These are phyloP conservation scores for Vulpes lagopus DNA, from an alignment of 2,113 vertebrate genomes.

Conservation along the genomic window DNA sequence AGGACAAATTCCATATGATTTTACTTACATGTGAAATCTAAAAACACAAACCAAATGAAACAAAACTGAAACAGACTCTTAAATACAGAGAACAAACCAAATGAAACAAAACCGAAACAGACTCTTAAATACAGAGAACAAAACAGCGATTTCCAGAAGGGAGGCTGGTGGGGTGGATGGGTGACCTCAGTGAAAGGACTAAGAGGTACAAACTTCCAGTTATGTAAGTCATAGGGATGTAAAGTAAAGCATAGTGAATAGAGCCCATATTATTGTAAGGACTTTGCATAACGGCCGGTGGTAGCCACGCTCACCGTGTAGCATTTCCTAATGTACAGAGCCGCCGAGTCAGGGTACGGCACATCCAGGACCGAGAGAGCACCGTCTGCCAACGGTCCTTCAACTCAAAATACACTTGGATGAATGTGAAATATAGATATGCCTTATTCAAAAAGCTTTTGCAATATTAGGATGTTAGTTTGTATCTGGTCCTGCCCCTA, in stretches of 20 bases:
- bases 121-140: neutral
- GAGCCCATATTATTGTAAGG: neutral
- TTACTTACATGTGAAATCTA: neutral
- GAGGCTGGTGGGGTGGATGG: neutral
- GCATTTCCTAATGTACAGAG: neutral
- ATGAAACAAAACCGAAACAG: neutral
- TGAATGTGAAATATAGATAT: neutral
- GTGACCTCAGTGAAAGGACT: neutral
- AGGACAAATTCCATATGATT: neutral
- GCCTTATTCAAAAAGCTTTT: neutral
- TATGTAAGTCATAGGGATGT: neutral
- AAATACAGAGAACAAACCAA: neutral
- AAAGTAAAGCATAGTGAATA: neutral
- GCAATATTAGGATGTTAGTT: neutral
- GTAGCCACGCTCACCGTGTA: neutral
- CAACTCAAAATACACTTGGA: neutral
- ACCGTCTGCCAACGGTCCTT: neutral
- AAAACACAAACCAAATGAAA: neutral
- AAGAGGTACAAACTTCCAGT: neutral
- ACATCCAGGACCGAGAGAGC: neutral
- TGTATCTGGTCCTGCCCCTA: neutral
- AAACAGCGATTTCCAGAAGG: neutral
- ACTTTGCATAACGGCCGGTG: neutral
- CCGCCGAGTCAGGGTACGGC: neutral
- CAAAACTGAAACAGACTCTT: neutral